These are phyloP conservation scores for Brachypalpus laphriformis DNA, from an alignment of 2,888 invertebrate species.

Conservation along the genomic window DNA sequence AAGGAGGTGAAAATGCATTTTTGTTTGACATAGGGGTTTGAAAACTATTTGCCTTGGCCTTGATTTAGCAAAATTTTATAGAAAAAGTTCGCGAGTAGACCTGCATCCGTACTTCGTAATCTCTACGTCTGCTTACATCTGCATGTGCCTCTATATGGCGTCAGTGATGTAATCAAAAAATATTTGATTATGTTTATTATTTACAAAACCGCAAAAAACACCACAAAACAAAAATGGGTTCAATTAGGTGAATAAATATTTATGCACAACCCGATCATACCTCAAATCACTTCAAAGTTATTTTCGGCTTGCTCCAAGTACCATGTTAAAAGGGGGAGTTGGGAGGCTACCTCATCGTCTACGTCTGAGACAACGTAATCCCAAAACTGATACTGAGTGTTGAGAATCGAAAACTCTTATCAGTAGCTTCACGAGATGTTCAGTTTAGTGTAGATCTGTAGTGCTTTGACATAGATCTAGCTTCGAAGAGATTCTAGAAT, in stretches of 20 bases:
- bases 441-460: background rate
- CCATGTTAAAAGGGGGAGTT: background rate
- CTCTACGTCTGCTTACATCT: background rate
- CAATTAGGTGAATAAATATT: conserved; percentile 22
- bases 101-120: too few relatives aligned
- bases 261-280: conserved; percentile 4
- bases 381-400: conserved; percentile 5
- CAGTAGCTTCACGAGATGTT: conserved; percentile 7
- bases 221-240: background rate
- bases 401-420: conserved; percentile 13
- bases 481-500: background rate
- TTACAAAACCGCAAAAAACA: background rate
- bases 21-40: too few relatives aligned
- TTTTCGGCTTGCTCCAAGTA: conserved; percentile 17
- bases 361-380: background rate
- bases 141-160: background rate
- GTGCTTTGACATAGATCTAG: conserved; percentile 23
- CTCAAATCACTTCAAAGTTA: background rate
- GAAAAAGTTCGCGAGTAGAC: too few relatives aligned
- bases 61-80: too few relatives aligned
- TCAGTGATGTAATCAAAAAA: conserved; percentile 13
- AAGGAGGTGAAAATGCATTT: too few relatives aligned
- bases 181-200: background rate
- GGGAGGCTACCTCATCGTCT: background rate
- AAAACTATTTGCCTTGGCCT: too few relatives aligned